phyloP scores from a whole-genome alignment of 2,888 invertebrate species.

The Pachymerium ferrugineum region DNA sequence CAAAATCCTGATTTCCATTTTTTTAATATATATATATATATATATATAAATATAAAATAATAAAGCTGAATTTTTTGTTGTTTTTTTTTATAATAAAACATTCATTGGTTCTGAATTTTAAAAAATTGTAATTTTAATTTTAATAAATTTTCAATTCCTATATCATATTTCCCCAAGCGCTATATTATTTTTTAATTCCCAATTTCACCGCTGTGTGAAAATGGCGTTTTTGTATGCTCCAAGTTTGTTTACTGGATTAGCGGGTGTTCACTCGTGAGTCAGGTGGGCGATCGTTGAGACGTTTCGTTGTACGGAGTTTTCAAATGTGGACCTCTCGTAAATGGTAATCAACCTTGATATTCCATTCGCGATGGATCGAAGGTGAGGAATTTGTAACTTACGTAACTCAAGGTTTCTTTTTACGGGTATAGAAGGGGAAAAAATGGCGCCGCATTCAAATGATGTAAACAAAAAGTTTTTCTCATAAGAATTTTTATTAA shows the following conservation, averaged over 20 bases:
- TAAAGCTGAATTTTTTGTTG: neutral
- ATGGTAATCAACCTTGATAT: constrained; percentile 1
- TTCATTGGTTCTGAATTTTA: neutral
- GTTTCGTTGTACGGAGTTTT: neutral
- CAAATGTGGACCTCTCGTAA: neutral
- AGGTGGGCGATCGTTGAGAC: neutral
- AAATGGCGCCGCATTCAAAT: neutral
- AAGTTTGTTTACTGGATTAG: no score
- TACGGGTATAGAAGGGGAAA: neutral
- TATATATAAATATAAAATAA: no score
- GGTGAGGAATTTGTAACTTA: neutral
- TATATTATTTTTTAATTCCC: neutral
- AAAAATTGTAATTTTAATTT: neutral
- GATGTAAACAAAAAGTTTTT: neutral
- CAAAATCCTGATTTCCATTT: no score
- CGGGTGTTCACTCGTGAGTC: no score
- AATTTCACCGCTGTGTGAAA: neutral
- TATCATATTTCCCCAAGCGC: no score
- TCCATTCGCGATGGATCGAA: neutral
- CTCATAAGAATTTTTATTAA: no score
- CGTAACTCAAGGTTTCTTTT: neutral
- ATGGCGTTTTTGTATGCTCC: neutral
- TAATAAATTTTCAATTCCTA: neutral
- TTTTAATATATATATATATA: no score
- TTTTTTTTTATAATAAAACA: neutral